These are phyloP conservation scores for Tiaroga cobitis DNA, from an alignment of 2,797 vertebrate species.

Conservation along the genomic window DNA sequence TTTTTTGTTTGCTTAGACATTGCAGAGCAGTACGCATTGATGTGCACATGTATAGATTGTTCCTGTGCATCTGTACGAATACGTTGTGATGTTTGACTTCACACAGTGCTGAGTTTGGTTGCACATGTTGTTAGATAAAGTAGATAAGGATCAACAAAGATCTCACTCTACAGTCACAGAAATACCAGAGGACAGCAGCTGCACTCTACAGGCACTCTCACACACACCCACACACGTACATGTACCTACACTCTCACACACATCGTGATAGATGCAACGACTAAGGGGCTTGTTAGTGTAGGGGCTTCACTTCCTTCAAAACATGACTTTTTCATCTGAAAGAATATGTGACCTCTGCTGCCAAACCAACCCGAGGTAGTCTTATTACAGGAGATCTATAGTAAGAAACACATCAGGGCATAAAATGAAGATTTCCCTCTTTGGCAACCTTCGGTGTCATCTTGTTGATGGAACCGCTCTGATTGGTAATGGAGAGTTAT, in stretches of 20 bases:
- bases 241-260: conserved; percentile 45
- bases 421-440: conserved; percentile 40
- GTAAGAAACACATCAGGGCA: conserved; percentile 8
- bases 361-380: conserved; percentile 62
- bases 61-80: not conserved
- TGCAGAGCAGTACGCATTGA: not conserved
- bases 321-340: conserved; percentile 70
- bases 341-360: conserved; percentile 73
- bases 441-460: conserved; percentile 66
- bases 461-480: conserved; percentile 72
- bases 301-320: conserved; percentile 65
- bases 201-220: conserved; percentile 39
- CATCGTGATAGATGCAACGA: conserved; percentile 58
- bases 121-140: conserved; percentile 45
- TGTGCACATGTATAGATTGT: conserved; percentile 2
- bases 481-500: not conserved
- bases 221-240: conserved; percentile 39
- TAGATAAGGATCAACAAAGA: conserved; percentile 49
- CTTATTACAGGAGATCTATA: conserved; percentile 58
- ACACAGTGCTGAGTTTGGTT: conserved; percentile 14
- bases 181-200: conserved; percentile 68
- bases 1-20: conserved; percentile 4
- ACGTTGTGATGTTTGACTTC: conserved; percentile 23
- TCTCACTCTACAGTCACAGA: conserved; percentile 68
- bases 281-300: conserved; percentile 77